phyloP scores from a whole-genome alignment of 2,797 vertebrate genomes.

The Oryzias sinensis region DNA sequence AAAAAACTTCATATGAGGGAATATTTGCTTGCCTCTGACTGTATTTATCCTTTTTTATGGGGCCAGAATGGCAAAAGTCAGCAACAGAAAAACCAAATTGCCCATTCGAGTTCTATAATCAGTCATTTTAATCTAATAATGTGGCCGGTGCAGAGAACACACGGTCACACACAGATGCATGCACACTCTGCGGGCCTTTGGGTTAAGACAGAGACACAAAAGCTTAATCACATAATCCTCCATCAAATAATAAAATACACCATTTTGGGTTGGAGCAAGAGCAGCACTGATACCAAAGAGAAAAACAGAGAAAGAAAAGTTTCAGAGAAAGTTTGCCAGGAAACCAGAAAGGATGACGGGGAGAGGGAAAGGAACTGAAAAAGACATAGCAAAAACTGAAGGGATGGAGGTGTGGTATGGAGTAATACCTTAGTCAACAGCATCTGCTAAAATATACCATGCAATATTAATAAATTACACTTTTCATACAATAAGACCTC shows the following conservation, averaged over 20 bases:
- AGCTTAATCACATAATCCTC: conserved; percentile 64
- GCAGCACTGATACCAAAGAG: conserved; percentile 36
- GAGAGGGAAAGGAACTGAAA: not conserved
- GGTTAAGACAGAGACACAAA: conserved; percentile 19
- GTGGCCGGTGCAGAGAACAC: conserved; percentile 32
- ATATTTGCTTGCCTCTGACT: not conserved
- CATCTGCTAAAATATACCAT: not conserved
- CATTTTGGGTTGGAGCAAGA: conserved; percentile 47
- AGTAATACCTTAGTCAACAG: not conserved
- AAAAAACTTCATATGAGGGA: not conserved
- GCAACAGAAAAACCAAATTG: conserved; percentile 32
- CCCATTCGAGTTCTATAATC: conserved; percentile 10
- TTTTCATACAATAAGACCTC: no score
- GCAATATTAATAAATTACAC: not conserved
- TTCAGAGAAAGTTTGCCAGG: conserved; percentile 40
- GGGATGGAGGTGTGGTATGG: not conserved
- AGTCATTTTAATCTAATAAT: conserved; percentile 52
- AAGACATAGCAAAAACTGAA: not conserved
- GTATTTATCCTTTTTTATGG: conserved; percentile 12
- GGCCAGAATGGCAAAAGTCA: conserved; percentile 18
- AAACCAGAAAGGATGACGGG: conserved; percentile 8
- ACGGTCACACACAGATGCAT: conserved; percentile 1
- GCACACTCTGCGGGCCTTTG: conserved; percentile 8
- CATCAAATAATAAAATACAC: conserved; percentile 71
- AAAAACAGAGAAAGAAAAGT: conserved; percentile 12